Evolutionary conservation across 2,113 vertebrate genomes (phyloP), one percentile per base, ranked within the genome.

Genomic region (Anas platyrhynchos): DNA sequence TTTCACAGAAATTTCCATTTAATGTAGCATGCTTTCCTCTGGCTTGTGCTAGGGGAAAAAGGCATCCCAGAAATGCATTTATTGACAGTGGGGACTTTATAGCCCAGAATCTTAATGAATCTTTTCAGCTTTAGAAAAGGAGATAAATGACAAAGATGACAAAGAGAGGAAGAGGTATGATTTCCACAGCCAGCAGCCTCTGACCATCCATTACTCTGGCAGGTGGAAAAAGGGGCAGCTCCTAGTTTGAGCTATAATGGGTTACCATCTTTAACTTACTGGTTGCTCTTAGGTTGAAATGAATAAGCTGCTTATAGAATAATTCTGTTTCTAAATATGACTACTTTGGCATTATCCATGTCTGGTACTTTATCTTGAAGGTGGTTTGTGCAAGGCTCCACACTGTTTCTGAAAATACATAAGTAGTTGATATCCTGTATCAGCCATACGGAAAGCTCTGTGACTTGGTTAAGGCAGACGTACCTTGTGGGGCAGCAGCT

Each of bases 311-410:
- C 50, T 41, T 18, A 15, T 25, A 25, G 36, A 48, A 41, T 16
- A 54, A 23, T 26, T 23, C 29, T 54, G 3, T 18, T 75, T 4
- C 32, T 58, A 31, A 31, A 27, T 1, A 13, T 46, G 38, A 4
- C 20, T 63, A 3, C 69, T 65, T 31, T 1, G n/a, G 48, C 31
- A 3, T 25, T 7, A 1, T 26, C 50, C 5, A 2, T 7, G 6
- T 26, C 26, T 16, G 55, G 61, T 52, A 7, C 25, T 23, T 14
- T 11, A 1, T 31, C n/a, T 5, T 3, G 44, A 34, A 59, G 44
- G 52, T 15, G 26, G 11, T 31, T 54, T n/a, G 23, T 8, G 26
- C 36, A 22, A 63, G 62, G 48, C 8, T 67, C 27, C 38, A 1
- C 25, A 1, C 26, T 31, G 26, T 16, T 85, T 27, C 56, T 43